Percentiles rank a stretch among this genome's conserved stretches.
phyloP scores from a whole-genome alignment of 2,797 vertebrate species.

The Mormyrus hasselquistii region DNA sequence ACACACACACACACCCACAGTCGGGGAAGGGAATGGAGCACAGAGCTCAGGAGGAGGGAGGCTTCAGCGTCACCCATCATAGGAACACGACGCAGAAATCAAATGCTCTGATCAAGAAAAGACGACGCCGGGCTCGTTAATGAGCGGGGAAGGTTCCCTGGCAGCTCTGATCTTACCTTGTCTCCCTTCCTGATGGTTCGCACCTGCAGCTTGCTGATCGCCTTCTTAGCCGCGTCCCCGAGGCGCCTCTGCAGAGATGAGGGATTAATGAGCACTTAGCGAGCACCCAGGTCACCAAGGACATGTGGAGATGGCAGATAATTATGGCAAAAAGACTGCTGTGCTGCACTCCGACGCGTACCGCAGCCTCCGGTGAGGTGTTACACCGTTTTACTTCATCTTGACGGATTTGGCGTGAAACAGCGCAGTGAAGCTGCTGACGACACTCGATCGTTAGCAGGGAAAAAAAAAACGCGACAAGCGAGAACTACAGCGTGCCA shows the following conservation, averaged over 20 bases:
- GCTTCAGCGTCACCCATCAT: not conserved
- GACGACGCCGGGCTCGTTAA: not conserved
- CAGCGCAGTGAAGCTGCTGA: not conserved
- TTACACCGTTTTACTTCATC: not conserved
- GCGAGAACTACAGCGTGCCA: not conserved
- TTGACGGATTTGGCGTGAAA: not conserved
- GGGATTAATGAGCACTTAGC: constrained; percentile 22
- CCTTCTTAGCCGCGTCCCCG: constrained; percentile 96
- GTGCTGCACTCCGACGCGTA: not conserved
- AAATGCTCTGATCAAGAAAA: not conserved
- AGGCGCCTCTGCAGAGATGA: constrained; percentile 77
- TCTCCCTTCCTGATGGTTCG: constrained; percentile 94
- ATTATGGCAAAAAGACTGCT: not conserved
- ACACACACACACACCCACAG: not conserved
- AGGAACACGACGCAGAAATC: not conserved
- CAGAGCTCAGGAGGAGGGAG: not conserved
- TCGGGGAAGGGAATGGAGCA: not conserved
- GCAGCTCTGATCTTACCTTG: constrained; percentile 66
- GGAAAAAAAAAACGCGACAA: not conserved
- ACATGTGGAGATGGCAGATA: not conserved
- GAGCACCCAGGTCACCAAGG: not conserved
- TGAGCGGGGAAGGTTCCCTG: not conserved
- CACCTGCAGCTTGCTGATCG: constrained; percentile 92
- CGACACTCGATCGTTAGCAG: not conserved
- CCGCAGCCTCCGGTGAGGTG: not conserved